These are phyloP conservation scores for Tetragnatha versicolor DNA, from an alignment of 1,140 invertebrate species.

Conservation along the genomic window DNA sequence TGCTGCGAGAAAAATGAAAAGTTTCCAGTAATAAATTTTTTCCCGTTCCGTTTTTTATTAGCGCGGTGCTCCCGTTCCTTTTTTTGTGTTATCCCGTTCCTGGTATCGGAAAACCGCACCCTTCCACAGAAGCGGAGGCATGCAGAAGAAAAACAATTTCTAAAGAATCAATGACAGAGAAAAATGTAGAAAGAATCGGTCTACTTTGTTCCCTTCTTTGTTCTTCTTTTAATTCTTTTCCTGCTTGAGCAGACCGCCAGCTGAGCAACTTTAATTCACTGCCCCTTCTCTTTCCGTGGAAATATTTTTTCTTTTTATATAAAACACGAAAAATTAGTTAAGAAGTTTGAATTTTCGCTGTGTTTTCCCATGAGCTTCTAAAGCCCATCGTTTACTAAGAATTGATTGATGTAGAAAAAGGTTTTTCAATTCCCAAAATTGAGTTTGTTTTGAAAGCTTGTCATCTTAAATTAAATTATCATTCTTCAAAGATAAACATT, in stretches of 20 bases:
- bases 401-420: no score
- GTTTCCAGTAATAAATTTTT: conserved; percentile 26
- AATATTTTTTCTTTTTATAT: background rate
- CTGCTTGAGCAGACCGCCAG: background rate
- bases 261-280: background rate
- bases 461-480: no score
- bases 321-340: background rate
- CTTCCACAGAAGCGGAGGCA: background rate
- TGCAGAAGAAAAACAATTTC: conserved; percentile 5
- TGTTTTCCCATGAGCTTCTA: no score
- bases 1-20: conserved; percentile 16
- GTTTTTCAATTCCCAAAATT: no score
- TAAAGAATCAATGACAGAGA: conserved; percentile 27
- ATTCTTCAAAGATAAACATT: no score
- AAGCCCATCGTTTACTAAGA: no score
- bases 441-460: no score
- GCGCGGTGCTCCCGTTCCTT: background rate
- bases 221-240: background rate
- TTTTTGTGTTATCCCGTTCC: background rate
- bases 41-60: background rate
- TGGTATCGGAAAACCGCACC: conserved; percentile 10
- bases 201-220: conserved; percentile 4
- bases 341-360: no score
- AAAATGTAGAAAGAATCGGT: conserved; percentile 23
- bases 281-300: background rate